Percentiles rank a stretch among this genome's conserved stretches.
Evolutionary conservation across 2,797 vertebrate genomes (phyloP).

Genomic region (Onychomys torridus): DNA sequence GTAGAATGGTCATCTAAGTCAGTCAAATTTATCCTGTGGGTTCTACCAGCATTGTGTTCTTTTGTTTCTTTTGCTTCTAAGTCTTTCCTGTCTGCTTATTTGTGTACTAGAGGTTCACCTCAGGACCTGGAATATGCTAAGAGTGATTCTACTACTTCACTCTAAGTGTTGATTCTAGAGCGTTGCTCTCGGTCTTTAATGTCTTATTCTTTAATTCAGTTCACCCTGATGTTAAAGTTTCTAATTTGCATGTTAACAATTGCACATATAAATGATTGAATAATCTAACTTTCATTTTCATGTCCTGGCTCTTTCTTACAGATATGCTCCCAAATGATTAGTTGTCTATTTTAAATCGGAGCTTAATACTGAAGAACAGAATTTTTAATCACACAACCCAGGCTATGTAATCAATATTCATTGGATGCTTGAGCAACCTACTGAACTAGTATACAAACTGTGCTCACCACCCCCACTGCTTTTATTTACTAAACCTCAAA

Average conservation of each 20-base stretch:
- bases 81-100: not conserved
- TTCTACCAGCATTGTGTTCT: not conserved
- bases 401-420: not conserved
- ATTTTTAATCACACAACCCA: not conserved
- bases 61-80: not conserved
- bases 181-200: not conserved
- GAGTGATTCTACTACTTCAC: not conserved
- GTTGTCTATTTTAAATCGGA: not conserved
- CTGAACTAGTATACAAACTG: not conserved
- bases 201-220: constrained; percentile 1
- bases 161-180: not conserved
- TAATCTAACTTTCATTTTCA: constrained; percentile 15
- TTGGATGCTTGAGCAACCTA: constrained; percentile 4
- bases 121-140: no score
- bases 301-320: not conserved
- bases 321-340: constrained; percentile 19
- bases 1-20: not conserved
- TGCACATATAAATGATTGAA: not conserved
- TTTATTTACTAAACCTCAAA: constrained; percentile 21
- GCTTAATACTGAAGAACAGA: not conserved
- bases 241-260: not conserved
- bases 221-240: not conserved
- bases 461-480: not conserved
- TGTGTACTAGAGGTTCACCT: not conserved
- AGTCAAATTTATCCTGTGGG: not conserved